A percentile compares a stretch with the other conserved stretches of the same genome.
Evolutionary conservation across 2,888 invertebrate species (phyloP).

Genomic region (Biston betularia): DNA sequence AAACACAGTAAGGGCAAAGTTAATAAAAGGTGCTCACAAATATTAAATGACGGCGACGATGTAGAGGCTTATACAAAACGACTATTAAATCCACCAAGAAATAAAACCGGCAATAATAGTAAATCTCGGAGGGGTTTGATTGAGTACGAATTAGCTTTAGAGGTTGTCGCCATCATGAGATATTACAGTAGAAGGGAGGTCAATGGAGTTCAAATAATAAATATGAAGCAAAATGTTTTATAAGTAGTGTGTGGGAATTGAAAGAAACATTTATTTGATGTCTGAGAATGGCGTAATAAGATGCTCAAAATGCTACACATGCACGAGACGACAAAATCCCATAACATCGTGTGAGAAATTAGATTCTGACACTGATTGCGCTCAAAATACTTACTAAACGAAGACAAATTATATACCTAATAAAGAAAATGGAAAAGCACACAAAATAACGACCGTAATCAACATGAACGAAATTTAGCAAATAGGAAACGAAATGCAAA

Average conservation of each 20-base stretch:
- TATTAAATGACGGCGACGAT: constrained; percentile 1
- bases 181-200: constrained; percentile 1
- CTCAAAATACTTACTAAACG: neutral
- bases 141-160: constrained; percentile 22
- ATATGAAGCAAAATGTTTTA: neutral
- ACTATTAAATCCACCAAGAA: constrained; percentile 8
- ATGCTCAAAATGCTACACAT: no score
- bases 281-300: neutral
- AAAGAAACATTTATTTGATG: neutral
- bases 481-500: constrained; percentile 45
- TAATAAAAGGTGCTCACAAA: no score
- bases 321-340: no score
- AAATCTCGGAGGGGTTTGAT: constrained; percentile 22
- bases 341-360: neutral
- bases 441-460: constrained; percentile 27
- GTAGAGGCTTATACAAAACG: constrained; percentile 9
- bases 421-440: constrained; percentile 13
- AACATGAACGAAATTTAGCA: constrained; percentile 40
- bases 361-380: neutral
- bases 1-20: no score
- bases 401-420: neutral
- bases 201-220: constrained; percentile 14
- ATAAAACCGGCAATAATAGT: constrained; percentile 34
- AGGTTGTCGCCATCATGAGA: constrained; percentile 9
- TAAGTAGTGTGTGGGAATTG: neutral